A percentile compares a stretch with the other conserved stretches of the same genome.
Conservation (phyloP, 2,113 vertebrate species). For the Tamias sibiricus region DNA sequence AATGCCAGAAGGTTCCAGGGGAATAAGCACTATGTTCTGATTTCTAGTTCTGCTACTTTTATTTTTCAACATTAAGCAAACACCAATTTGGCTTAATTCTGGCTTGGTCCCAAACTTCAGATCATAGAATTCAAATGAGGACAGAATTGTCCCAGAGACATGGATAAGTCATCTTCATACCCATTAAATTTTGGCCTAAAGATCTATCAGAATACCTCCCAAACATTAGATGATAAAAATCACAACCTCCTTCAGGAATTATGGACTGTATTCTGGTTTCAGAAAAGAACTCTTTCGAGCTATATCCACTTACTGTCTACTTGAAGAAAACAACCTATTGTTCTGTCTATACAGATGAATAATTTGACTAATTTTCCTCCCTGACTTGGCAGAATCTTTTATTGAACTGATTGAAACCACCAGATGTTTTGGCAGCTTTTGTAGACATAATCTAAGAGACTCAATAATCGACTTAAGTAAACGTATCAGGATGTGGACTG, state of each 20-base stretch:
- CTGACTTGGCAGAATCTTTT: conserved; percentile 67
- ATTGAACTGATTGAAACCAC: conserved; percentile 81
- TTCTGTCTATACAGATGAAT: conserved; percentile 66
- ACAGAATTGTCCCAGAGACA: conserved; percentile 33
- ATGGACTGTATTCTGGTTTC: conserved; percentile 33
- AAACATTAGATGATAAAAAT: conserved; percentile 65
- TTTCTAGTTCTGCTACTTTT: conserved; percentile 1
- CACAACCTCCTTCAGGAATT: conserved; percentile 55
- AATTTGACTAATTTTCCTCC: conserved; percentile 65
- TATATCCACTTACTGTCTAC: conserved; percentile 17
- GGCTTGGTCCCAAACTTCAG: background rate
- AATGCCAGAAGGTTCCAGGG: background rate
- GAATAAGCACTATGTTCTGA: background rate
- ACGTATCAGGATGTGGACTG: conserved; percentile 69
- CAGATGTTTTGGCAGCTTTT: conserved; percentile 78
- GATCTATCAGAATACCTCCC: conserved; percentile 57
- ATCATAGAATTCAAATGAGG: conserved; percentile 30
- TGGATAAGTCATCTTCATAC: conserved; percentile 7
- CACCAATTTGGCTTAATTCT: background rate
- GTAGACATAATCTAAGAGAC: conserved; percentile 70
- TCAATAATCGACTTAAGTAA: conserved; percentile 79
- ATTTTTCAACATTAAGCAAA: conserved; percentile 50
- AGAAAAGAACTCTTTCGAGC: conserved; percentile 49
- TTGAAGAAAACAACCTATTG: conserved; percentile 64
- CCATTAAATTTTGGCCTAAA: conserved; percentile 36